Evolutionary conservation across 2,797 vertebrate species (phyloP).

Genomic region (Lepilemur ruficaudatus): DNA sequence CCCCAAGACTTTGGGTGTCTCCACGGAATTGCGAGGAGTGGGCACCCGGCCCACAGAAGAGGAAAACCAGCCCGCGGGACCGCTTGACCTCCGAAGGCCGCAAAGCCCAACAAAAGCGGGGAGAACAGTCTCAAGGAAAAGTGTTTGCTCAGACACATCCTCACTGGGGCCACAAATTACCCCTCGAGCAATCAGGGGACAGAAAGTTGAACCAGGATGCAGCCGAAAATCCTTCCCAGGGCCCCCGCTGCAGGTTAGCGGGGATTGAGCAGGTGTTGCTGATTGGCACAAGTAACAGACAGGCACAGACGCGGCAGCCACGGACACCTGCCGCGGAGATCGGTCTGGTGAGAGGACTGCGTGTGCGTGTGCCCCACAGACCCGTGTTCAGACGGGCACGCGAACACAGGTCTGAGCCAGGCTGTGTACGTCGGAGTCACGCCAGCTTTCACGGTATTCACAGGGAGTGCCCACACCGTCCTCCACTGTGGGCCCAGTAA

Average conservation of each 20-base stretch:
- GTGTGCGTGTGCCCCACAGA: rapidly evolving
- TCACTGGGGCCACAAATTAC: background rate
- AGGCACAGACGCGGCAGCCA: rapidly evolving
- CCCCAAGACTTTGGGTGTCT: background rate
- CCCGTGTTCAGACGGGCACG: rapidly evolving
- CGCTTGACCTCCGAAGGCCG: rapidly evolving
- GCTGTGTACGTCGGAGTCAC: rapidly evolving
- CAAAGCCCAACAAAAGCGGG: background rate
- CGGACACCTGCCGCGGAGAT: rapidly evolving
- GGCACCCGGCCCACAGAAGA: background rate
- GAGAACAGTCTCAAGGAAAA: background rate
- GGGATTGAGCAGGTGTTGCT: background rate
- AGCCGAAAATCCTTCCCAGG: rapidly evolving
- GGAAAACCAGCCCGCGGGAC: background rate
- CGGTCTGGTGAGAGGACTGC: background rate
- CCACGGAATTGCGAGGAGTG: background rate
- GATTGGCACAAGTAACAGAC: rapidly evolving
- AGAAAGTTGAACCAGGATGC: rapidly evolving
- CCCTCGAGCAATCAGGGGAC: rapidly evolving
- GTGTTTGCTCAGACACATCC: background rate
- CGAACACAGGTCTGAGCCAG: background rate
- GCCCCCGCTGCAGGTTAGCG: rapidly evolving
- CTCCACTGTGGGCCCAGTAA: background rate
- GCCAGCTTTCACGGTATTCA: rapidly evolving
- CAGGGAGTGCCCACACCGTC: rapidly evolving